Base-by-base conservation (phyloP, 2,888 invertebrate genomes). In the Oscheius sp. region DNA sequence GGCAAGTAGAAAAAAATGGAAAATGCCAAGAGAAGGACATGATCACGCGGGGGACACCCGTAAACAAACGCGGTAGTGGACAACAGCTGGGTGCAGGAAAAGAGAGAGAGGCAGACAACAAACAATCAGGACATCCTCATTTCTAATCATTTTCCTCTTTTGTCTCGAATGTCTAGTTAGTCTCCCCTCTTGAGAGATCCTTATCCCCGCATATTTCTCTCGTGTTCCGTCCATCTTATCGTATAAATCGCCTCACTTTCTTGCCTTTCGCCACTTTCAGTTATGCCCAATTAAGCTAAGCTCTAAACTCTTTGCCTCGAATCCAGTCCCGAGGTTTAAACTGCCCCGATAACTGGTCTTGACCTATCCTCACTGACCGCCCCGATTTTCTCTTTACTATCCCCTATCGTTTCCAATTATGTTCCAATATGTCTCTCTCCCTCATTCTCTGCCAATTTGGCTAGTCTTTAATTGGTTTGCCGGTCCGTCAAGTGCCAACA, bases 231-330 rank as follows among this genome's bases (percentile, higher is more conserved):
- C 45, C 25, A 13, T 16, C 63, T 52, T 66, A 66, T 66, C 66
- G 25, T 35, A 29, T 66, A 49, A 49, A 66, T 66, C 52, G 29
- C 29, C 61, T 61, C 52, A 66, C 66, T 66, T 66, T 66, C 66
- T 52, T 49, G 25, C 63, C 43, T 27, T 18, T 58, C 16, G 63
- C 43, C 63, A 43, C 29, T 58, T 58, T 58, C 58, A 25, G 49
- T 49, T n/a, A 49, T 49, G 29, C 58, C n/a, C 53, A 53, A 53
- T 53, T 53, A 53, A 23, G 23, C 53, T 23, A 53, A 23, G 16
- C 21, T 49, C 53, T 53, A 35, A 35, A 35, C 35, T 35, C 35
- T 35, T 35, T 21, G 53, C 53, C 53, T 23, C 53, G 16, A 53
- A 53, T 53, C 53, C 53, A 53, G 35, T 35, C 35, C 35, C 29